phyloP scores from a whole-genome alignment of 1,140 invertebrate genomes.

The Nymphalis io region DNA sequence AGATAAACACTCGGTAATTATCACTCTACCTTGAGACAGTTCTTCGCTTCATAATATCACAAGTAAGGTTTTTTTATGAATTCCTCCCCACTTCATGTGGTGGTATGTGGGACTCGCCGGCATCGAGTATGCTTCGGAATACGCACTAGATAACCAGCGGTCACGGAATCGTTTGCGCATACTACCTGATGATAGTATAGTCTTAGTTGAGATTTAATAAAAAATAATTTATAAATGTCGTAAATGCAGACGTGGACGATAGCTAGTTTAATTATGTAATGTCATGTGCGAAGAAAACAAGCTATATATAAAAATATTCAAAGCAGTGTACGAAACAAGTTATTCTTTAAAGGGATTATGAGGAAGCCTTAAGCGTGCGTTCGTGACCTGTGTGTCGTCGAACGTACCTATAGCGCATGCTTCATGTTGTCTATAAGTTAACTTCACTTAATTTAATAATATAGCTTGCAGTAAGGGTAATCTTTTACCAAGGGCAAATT shows the following conservation, averaged over 20 bases:
- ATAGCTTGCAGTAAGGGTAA: constrained; percentile 74
- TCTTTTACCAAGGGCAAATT: constrained; percentile 74
- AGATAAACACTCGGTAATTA: too few relatives aligned
- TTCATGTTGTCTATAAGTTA: constrained; percentile 71
- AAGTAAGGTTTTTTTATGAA: too few relatives aligned
- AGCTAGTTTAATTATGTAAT: constrained; percentile 15
- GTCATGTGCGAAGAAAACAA: constrained; percentile 15
- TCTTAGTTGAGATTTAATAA: too few relatives aligned
- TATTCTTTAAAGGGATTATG: constrained; percentile 75
- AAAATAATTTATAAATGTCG: too few relatives aligned
- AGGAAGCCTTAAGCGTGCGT: constrained; percentile 72
- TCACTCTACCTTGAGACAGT: too few relatives aligned
- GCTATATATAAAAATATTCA: constrained; percentile 37
- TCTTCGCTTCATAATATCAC: too few relatives aligned
- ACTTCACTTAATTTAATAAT: constrained; percentile 81
- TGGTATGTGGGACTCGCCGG: too few relatives aligned
- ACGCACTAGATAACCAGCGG: too few relatives aligned
- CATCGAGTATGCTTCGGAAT: too few relatives aligned
- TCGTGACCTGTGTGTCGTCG: constrained; percentile 72
- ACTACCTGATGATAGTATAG: too few relatives aligned
- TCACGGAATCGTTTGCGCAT: too few relatives aligned
- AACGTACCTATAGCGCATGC: constrained; percentile 74
- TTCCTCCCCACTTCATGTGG: too few relatives aligned
- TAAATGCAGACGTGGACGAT: background rate
- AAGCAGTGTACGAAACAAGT: constrained; percentile 33